These are phyloP conservation scores for Burhinus oedicnemus DNA, from an alignment of 2,113 vertebrate genomes.

Conservation along the genomic window DNA sequence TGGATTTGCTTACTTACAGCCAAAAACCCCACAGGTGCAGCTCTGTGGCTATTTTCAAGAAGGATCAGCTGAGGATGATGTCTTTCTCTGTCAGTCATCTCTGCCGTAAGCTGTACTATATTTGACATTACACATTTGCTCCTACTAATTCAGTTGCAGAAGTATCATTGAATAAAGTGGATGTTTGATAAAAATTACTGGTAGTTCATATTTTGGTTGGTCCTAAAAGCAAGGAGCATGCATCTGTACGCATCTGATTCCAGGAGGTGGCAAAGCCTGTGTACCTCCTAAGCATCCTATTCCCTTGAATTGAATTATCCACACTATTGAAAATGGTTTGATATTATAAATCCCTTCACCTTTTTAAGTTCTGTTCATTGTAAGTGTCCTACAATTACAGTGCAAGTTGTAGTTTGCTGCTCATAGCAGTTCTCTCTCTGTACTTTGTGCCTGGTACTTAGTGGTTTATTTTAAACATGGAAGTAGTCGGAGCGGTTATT, in stretches of 20 bases:
- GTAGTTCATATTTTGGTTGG: neutral
- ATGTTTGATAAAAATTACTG: neutral
- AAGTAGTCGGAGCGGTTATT: neutral
- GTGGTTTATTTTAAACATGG: neutral
- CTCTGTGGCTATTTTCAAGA: neutral
- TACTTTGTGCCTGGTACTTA: neutral
- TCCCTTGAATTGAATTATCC: neutral
- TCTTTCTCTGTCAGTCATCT: neutral
- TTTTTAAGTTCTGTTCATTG: neutral
- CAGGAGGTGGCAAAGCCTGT: neutral
- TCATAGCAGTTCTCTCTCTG: neutral
- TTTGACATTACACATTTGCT: neutral
- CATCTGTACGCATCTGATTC: neutral
- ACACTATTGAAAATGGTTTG: neutral
- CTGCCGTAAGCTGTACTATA: neutral
- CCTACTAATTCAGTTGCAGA: neutral
- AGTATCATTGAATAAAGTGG: neutral
- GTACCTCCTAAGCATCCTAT: neutral
- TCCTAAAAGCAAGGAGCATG: neutral
- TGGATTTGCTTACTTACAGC: neutral
- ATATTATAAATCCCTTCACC: neutral
- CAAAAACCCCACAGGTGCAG: neutral
- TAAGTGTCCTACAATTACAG: neutral
- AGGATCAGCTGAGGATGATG: neutral
- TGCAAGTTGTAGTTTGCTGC: neutral